phyloP scores from a whole-genome alignment of 2,888 invertebrate species.

The Diadromus collaris region DNA sequence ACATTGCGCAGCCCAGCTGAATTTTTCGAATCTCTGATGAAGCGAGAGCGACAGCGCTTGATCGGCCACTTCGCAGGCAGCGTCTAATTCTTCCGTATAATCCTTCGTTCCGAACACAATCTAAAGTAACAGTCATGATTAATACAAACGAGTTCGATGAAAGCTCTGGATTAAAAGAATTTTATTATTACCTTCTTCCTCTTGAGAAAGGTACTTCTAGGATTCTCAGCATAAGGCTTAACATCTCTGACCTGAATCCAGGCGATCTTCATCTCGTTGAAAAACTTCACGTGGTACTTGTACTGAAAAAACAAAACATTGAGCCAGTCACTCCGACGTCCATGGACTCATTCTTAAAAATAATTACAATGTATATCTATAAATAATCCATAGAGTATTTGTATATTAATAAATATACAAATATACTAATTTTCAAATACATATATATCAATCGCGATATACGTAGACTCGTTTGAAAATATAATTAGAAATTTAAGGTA shows the following conservation, averaged over 20 bases:
- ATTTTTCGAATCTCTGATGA: conserved; percentile 59
- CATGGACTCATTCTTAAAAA: not conserved
- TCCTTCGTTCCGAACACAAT: conserved; percentile 33
- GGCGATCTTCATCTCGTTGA: conserved; percentile 79
- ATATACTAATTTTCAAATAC: too few species aligned
- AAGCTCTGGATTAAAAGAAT: not conserved
- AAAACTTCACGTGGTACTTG: conserved; percentile 82
- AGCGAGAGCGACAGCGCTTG: conserved; percentile 60
- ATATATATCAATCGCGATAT: not conserved
- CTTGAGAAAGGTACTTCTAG: conserved; percentile 15
- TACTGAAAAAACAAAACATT: conserved; percentile 76
- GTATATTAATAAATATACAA: too few species aligned
- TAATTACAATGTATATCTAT: not conserved
- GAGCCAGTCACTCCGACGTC: not conserved
- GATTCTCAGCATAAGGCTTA: conserved; percentile 74
- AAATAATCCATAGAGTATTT: too few species aligned
- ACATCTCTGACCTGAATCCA: conserved; percentile 80
- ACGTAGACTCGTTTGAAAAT: not conserved
- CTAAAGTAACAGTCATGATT: conserved; percentile 21
- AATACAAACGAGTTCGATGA: not conserved
- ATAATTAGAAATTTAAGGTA: too few species aligned
- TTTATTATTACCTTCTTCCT: conserved; percentile 37
- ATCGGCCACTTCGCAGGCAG: conserved; percentile 51
- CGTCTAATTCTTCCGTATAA: conserved; percentile 35
- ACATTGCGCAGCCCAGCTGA: conserved; percentile 48